phyloP scores from a whole-genome alignment of 2,888 invertebrate genomes.

The Tetragonisca angustula region DNA sequence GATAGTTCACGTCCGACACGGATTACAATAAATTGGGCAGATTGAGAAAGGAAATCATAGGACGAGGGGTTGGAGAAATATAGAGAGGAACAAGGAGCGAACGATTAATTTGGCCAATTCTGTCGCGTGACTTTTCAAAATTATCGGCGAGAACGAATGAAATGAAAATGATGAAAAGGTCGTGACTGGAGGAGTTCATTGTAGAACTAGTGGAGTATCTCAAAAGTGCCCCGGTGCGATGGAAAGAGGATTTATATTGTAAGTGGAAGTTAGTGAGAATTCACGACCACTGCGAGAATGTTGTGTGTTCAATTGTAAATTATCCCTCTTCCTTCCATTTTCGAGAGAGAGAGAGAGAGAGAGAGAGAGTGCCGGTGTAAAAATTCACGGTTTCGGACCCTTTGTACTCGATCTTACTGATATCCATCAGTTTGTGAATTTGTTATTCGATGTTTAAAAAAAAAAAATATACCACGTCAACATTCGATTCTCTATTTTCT shows the following conservation, averaged over 20 bases:
- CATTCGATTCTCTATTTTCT: background rate
- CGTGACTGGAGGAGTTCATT: background rate
- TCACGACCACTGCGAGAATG: constrained; percentile 29
- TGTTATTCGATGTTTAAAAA: background rate
- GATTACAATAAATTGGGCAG: background rate
- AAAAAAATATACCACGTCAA: background rate
- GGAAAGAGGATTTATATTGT: constrained; percentile 51
- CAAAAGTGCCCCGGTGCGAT: constrained; percentile 53
- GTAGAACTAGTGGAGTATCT: constrained; percentile 41
- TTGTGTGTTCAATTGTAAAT: constrained; percentile 43
- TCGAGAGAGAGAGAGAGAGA: no score
- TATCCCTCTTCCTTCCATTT: background rate
- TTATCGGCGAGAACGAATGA: background rate
- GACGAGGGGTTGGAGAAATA: no score
- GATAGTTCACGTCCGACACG: no score
- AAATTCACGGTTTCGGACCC: background rate
- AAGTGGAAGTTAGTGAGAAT: constrained; percentile 15
- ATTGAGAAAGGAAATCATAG: no score
- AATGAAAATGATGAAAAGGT: background rate
- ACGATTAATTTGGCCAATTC: background rate
- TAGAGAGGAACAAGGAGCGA: background rate
- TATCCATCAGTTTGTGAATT: background rate
- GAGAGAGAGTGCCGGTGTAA: background rate
- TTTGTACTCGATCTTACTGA: background rate
- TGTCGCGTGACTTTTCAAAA: background rate